Evolutionary conservation across 2,797 vertebrate genomes (phyloP), one percentile per base, ranked within the genome.

Genomic region (Neopelma chrysocephalum): DNA sequence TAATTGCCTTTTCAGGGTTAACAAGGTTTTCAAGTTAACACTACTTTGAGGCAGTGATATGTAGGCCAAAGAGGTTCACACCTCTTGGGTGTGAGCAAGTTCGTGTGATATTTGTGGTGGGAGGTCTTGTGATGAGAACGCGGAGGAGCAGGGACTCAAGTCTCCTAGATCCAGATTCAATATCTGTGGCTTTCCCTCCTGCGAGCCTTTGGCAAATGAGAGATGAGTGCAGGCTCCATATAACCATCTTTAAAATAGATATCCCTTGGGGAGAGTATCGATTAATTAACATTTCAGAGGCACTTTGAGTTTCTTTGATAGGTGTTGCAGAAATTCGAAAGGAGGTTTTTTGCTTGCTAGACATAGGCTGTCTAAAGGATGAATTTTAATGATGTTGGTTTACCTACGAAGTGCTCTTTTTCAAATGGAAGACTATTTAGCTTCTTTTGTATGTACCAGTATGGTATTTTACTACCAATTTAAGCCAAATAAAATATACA

Each of bases 251-350:
- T 95, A 94, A 90, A 87, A 65, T 70, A 92, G 73, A 71, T 84
- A 68, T 83, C 54, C 77, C 90, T 78, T 82, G 77, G 75, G 95
- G 57, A 92, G 13, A 31, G 36, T 64, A 79, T 87, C 53, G 92
- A 95, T 96, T 97, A 96, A 97, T 97, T 95, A 97, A 94, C 64
- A 89, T 95, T 94, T 95, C 94, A 96, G 93, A 93, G 61, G 75
- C 11, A 1, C 83, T 91, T 82, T 78, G 78, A 85, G 88, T 95
- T 95, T 83, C 79, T 91, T 87, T 90, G 56, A 89, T 93, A 96
- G 86, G 91, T 94, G 73, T 65, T 94, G 61, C 61, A 91, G 68
- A 72, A 96, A 73, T 78, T 73, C 40, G 31, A 12, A 69, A 79
- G 48, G 22, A 2, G 0, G 3, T 62, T 80, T 89, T 70, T 73